phyloP scores from a whole-genome alignment of 2,113 vertebrate genomes.

The Ia io region DNA sequence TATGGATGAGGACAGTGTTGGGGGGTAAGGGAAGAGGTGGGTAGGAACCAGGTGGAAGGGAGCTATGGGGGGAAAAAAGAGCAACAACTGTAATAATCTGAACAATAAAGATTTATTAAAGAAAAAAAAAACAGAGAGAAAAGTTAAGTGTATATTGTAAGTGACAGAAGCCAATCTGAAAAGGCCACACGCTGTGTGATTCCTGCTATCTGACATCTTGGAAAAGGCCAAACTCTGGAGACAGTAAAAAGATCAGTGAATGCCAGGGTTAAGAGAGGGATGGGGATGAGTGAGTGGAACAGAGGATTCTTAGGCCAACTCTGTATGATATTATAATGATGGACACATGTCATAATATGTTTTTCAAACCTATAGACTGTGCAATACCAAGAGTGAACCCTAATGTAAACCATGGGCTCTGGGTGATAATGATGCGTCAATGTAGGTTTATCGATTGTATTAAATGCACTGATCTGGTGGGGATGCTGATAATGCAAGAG shows the following conservation, averaged over 20 bases:
- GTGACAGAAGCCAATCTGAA: neutral
- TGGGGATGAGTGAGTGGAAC: neutral
- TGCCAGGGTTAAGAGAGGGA: neutral
- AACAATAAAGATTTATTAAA: no score
- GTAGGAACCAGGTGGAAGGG: no score
- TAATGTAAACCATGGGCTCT: neutral
- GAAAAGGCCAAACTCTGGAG: neutral
- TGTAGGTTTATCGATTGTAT: neutral
- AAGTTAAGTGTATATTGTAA: neutral
- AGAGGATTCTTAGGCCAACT: neutral
- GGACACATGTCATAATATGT: neutral
- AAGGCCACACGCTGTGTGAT: neutral
- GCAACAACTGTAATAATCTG: no score
- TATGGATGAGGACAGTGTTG: no score
- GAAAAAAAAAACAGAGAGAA: neutral
- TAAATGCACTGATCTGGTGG: neutral
- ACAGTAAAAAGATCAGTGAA: neutral
- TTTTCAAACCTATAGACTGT: neutral
- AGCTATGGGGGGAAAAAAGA: no score
- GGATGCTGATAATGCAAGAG: neutral
- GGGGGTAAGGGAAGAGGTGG: no score
- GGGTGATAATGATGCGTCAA: neutral
- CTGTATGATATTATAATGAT: neutral
- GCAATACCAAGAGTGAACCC: neutral
- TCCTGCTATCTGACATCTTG: neutral